phyloP scores from a whole-genome alignment of 2,113 vertebrate genomes.

The Hystrix cristata region DNA sequence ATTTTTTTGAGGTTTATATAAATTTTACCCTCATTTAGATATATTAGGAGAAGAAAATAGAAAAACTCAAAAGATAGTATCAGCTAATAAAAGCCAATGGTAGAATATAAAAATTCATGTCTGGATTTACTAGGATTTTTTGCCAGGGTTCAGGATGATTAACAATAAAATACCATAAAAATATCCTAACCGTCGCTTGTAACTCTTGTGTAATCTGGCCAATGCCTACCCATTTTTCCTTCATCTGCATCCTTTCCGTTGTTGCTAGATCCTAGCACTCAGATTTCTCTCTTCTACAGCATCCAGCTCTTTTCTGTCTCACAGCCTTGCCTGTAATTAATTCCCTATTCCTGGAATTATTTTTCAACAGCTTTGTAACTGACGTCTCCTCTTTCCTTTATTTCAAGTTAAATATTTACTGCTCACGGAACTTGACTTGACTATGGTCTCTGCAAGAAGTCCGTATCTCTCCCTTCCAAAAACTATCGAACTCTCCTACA shows the following conservation, averaged over 20 bases:
- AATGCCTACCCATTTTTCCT: background rate
- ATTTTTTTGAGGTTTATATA: background rate
- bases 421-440: background rate
- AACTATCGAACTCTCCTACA: background rate
- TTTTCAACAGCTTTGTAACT: background rate
- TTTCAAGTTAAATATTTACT: background rate
- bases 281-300: background rate
- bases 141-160: background rate
- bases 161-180: background rate
- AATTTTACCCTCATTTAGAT: background rate
- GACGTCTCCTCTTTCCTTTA: background rate
- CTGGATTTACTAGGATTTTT: background rate
- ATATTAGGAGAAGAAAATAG: background rate
- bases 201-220: background rate
- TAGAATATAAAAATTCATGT: background rate
- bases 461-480: background rate
- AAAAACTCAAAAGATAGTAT: background rate
- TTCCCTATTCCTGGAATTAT: background rate
- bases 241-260: background rate
- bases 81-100: background rate
- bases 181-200: background rate
- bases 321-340: background rate
- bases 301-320: background rate
- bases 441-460: background rate
- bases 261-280: background rate